A percentile compares a stretch with the other conserved stretches of the same genome.
Evolutionary conservation across 2,888 invertebrate species (phyloP).

Genomic region (Luperina testacea): DNA sequence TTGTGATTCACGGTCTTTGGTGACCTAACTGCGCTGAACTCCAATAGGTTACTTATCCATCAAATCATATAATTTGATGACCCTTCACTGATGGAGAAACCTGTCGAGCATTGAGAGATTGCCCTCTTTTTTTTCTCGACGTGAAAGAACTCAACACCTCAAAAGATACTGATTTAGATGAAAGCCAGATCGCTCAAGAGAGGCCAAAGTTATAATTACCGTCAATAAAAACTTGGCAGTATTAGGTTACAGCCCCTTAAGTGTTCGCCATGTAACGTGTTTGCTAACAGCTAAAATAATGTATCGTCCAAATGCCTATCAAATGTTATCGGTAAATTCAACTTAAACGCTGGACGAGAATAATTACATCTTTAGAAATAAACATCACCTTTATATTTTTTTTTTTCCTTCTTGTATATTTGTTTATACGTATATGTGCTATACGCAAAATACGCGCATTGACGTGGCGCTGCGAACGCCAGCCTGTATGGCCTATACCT

Average conservation of each 20-base stretch:
- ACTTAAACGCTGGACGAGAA: no score
- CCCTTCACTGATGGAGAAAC: background rate
- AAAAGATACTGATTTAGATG: constrained; percentile 1
- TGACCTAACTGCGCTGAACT: no score
- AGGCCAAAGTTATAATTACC: background rate
- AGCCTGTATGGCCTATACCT: background rate
- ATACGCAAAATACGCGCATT: background rate
- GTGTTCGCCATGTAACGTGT: background rate
- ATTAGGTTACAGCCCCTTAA: constrained; percentile 9
- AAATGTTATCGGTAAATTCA: background rate
- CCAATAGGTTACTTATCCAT: no score
- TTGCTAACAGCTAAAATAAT: constrained; percentile 18
- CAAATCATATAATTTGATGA: background rate
- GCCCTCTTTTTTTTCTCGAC: no score
- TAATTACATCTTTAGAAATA: background rate
- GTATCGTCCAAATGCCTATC: background rate
- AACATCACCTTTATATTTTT: background rate
- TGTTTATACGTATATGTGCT: background rate
- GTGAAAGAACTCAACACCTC: background rate
- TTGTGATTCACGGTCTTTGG: no score
- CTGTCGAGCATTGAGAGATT: background rate
- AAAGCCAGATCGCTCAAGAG: background rate
- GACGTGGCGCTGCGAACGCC: background rate
- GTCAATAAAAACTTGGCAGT: background rate
- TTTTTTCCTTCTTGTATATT: background rate